These are phyloP conservation scores for Cloeon dipterum DNA, from an alignment of 2,888 invertebrate species.

Conservation along the genomic window DNA sequence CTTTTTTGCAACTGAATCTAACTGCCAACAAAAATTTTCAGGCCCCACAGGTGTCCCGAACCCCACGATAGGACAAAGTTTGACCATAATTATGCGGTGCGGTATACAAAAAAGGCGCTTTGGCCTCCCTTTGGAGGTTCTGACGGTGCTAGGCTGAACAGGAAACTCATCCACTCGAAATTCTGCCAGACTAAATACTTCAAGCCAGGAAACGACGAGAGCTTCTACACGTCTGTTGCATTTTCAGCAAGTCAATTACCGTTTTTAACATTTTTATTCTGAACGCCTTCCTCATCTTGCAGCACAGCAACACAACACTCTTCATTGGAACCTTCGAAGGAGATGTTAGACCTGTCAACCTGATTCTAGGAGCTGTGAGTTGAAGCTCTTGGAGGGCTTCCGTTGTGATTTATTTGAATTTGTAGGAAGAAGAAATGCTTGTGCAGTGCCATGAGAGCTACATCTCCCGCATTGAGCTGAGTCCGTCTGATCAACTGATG, in stretches of 20 bases:
- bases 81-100: constrained; percentile 51
- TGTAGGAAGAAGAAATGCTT: constrained; percentile 41
- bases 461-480: constrained; percentile 55
- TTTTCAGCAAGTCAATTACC: constrained; percentile 25
- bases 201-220: constrained; percentile 41
- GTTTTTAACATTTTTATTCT: background rate
- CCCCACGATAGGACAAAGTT: constrained; percentile 45
- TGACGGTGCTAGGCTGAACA: constrained; percentile 39
- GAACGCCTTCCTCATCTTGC: background rate
- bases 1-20: too few relatives aligned
- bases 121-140: constrained; percentile 20
- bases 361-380: too few relatives aligned
- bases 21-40: too few relatives aligned
- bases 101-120: constrained; percentile 22
- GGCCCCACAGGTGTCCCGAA: constrained; percentile 92
- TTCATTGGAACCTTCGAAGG: too few relatives aligned
- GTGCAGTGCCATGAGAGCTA: constrained; percentile 70
- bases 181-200: constrained; percentile 55
- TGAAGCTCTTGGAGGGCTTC: too few relatives aligned
- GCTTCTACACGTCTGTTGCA: constrained; percentile 51
- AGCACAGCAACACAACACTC: too few relatives aligned
- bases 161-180: constrained; percentile 61
- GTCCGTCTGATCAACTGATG: constrained; percentile 50
- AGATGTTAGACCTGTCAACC: background rate
- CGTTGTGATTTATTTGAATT: constrained; percentile 8